phyloP scores from a whole-genome alignment of 1,140 invertebrate genomes.

The Drosophila parvula region DNA sequence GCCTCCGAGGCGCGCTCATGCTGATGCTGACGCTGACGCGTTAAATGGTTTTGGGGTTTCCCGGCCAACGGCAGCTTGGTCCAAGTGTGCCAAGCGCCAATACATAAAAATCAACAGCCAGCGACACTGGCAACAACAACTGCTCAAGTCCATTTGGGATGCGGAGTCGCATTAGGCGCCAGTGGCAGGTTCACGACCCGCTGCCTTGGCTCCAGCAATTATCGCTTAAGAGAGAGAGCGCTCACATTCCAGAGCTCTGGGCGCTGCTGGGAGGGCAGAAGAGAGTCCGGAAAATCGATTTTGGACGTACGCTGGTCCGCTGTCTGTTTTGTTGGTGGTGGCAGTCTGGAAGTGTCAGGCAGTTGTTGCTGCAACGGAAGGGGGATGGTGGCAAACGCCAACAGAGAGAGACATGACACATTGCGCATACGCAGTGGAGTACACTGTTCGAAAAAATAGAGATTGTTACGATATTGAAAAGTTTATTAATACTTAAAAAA shows the following conservation, averaged over 20 bases:
- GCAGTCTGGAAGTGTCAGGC: constrained; percentile 56
- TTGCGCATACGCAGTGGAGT: constrained; percentile 72
- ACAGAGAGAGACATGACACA: constrained; percentile 5
- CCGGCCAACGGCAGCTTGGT: constrained; percentile 58
- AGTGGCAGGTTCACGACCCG: constrained; percentile 75
- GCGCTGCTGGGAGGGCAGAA: constrained; percentile 14
- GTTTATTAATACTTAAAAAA: too few species aligned
- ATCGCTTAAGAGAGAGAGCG: constrained; percentile 53
- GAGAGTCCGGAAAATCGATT: constrained; percentile 70
- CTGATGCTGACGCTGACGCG: constrained; percentile 70
- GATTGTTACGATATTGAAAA: not conserved
- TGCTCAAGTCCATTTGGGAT: constrained; percentile 63
- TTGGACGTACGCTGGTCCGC: constrained; percentile 32
- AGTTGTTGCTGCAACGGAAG: constrained; percentile 51
- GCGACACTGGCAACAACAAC: constrained; percentile 39
- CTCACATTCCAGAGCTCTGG: constrained; percentile 27
- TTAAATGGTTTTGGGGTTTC: constrained; percentile 77
- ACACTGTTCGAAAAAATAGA: constrained; percentile 33
- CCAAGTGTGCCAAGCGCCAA: constrained; percentile 74
- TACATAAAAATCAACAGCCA: constrained; percentile 77
- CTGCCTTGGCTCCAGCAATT: constrained; percentile 62
- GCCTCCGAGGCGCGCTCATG: constrained; percentile 60
- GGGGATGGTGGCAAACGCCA: constrained; percentile 8
- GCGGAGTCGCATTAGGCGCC: constrained; percentile 62
- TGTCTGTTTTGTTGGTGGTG: constrained; percentile 58